phyloP scores from a whole-genome alignment of 2,797 vertebrate genomes.

The Acipenser oxyrinchus region DNA sequence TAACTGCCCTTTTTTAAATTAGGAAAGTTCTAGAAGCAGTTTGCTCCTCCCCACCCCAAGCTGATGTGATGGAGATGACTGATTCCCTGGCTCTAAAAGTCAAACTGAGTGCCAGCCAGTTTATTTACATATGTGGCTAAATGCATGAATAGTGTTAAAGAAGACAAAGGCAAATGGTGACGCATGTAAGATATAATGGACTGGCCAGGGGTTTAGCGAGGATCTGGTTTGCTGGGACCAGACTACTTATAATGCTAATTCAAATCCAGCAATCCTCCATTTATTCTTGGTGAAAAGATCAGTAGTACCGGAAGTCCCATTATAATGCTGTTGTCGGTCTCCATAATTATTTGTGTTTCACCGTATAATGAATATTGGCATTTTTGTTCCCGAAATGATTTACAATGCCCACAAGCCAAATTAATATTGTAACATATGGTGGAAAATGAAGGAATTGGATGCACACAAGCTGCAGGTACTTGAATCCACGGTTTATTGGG shows the following conservation, averaged over 20 bases:
- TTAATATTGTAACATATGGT: no score
- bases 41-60: constrained; percentile 45
- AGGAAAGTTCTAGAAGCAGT: constrained; percentile 34
- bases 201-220: constrained; percentile 59
- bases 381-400: no score
- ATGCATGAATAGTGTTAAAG: constrained; percentile 73
- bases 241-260: constrained; percentile 57
- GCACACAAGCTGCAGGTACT: background rate
- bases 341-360: no score
- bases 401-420: no score
- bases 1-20: constrained; percentile 38
- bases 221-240: constrained; percentile 51
- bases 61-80: constrained; percentile 54
- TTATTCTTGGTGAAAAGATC: constrained; percentile 29
- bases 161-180: constrained; percentile 63
- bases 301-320: constrained; percentile 27
- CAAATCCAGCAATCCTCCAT: constrained; percentile 61
- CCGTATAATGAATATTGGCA: no score
- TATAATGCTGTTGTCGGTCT: no score
- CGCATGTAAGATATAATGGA: constrained; percentile 66
- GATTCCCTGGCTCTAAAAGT: constrained; percentile 46
- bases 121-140: constrained; percentile 68
- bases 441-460: no score
- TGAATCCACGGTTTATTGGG: no score
- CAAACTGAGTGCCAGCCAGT: constrained; percentile 47